These are phyloP conservation scores for Lamellibrachia satsuma DNA, from an alignment of 2,888 invertebrate species.

Conservation along the genomic window DNA sequence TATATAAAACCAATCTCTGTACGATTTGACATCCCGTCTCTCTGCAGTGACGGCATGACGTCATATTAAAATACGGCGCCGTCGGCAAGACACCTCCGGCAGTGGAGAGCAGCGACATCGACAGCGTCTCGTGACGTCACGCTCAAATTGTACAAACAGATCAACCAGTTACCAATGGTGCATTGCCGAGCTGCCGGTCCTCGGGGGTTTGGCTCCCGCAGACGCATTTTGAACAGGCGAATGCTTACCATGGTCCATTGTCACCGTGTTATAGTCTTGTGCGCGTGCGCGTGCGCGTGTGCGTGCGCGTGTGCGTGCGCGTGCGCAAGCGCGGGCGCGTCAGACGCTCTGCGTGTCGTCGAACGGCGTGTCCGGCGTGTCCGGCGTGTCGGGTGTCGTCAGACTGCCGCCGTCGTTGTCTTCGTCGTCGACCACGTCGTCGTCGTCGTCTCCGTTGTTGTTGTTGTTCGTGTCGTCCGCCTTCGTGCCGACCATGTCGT, in stretches of 20 bases:
- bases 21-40: background rate
- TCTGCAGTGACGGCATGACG: background rate
- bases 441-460: background rate
- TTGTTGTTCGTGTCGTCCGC: background rate
- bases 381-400: background rate
- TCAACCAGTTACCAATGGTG: background rate
- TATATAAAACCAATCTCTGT: conserved; percentile 17
- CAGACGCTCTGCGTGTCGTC: conserved; percentile 17
- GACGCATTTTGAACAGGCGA: conserved; percentile 10
- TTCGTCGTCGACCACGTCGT: background rate
- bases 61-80: background rate
- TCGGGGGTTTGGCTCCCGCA: background rate
- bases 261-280: background rate
- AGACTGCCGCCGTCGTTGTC: background rate
- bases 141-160: background rate
- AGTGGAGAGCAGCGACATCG: background rate
- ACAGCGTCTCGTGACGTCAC: background rate
- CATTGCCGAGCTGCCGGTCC: background rate
- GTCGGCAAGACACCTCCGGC: conserved; percentile 17
- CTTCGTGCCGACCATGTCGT: conserved; percentile 65
- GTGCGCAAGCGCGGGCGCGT: background rate
- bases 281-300: background rate
- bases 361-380: background rate
- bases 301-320: background rate
- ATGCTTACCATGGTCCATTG: background rate